phyloP scores from a whole-genome alignment of 2,888 invertebrate genomes.

The Caenorhabditis plicata region DNA sequence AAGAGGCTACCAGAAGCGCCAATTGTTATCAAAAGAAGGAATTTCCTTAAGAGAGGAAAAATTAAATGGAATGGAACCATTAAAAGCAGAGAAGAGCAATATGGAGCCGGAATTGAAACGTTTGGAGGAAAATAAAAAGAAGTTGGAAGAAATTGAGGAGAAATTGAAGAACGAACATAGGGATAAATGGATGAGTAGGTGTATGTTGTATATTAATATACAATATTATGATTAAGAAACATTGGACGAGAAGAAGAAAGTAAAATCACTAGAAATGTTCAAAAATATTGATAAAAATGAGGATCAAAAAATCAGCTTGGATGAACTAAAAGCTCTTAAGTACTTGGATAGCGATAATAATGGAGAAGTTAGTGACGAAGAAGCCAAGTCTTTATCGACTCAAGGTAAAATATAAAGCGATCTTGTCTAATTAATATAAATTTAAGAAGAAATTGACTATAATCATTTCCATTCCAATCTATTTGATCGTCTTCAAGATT shows the following conservation, averaged over 20 bases:
- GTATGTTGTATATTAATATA: not conserved
- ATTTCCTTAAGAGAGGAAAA: conserved; percentile 73
- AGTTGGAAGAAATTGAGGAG: conserved; percentile 77
- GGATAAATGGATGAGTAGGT: conserved; percentile 65
- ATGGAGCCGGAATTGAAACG: conserved; percentile 74
- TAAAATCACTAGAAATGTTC: conserved; percentile 71
- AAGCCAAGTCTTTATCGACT: conserved; percentile 71
- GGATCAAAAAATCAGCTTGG: conserved; percentile 75
- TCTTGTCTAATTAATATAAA: not conserved
- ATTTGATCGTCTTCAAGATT: conserved; percentile 35
- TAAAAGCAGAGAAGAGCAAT: conserved; percentile 74
- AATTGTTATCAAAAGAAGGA: conserved; percentile 78
- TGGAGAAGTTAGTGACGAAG: conserved; percentile 84
- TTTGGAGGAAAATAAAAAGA: conserved; percentile 67
- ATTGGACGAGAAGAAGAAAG: conserved; percentile 67
- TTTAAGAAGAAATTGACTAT: conserved; percentile 44
- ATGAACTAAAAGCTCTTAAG: conserved; percentile 72
- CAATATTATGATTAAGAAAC: conserved; percentile 70
- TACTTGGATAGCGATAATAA: conserved; percentile 87
- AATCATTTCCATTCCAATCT: conserved; percentile 55
- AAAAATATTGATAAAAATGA: conserved; percentile 79
- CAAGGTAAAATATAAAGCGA: conserved; percentile 7
- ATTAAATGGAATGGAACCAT: conserved; percentile 74
- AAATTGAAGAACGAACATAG: conserved; percentile 73
- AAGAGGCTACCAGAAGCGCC: conserved; percentile 78